phyloP scores from a whole-genome alignment of 2,797 vertebrate species.

The Morelia viridis region DNA sequence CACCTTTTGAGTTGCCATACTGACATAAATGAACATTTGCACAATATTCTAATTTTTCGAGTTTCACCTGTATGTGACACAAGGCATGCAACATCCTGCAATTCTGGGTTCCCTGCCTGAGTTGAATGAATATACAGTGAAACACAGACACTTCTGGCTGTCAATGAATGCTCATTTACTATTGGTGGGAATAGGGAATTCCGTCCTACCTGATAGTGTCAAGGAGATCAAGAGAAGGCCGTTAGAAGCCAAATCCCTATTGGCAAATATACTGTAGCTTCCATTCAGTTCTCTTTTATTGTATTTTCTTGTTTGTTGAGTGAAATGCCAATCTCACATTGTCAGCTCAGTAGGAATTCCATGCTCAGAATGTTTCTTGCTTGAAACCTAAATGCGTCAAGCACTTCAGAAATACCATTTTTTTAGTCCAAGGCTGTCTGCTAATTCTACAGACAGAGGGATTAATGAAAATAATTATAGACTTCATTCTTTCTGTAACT shows the following conservation, averaged over 20 bases:
- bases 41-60: too few species aligned
- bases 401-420: constrained; percentile 1
- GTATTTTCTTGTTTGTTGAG: not conserved
- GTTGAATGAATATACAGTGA: not conserved
- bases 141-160: not conserved
- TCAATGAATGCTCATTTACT: not conserved
- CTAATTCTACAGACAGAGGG: constrained; percentile 22
- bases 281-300: not conserved
- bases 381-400: not conserved
- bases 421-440: not conserved
- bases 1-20: too few species aligned
- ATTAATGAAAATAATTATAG: constrained; percentile 37
- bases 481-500: constrained; percentile 22
- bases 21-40: too few species aligned
- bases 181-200: not conserved
- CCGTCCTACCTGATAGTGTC: not conserved
- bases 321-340: not conserved
- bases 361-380: not conserved
- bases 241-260: not conserved
- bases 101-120: not conserved
- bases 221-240: not conserved
- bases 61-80: not conserved
- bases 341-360: not conserved
- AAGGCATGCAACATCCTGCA: not conserved
- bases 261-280: not conserved